These are phyloP conservation scores for Xestia xanthographa DNA, from an alignment of 2,888 invertebrate genomes.

Conservation along the genomic window DNA sequence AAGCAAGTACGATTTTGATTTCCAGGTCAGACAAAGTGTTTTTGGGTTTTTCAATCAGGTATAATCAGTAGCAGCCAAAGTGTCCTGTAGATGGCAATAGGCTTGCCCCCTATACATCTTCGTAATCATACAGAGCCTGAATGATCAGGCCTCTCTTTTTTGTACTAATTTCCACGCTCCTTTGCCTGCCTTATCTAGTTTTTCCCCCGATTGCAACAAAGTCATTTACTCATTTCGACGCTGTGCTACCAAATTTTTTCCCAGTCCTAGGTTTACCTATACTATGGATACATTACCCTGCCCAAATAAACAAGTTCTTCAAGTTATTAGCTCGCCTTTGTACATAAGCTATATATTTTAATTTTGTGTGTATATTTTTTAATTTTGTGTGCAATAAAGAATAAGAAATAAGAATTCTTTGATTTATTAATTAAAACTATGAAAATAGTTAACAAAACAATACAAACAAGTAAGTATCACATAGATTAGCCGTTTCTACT, in stretches of 20 bases:
- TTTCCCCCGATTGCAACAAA: neutral
- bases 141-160: too few species aligned
- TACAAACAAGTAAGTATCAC: constrained; percentile 12
- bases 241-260: neutral
- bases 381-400: too few species aligned
- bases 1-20: neutral
- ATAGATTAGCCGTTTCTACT: neutral
- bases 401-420: too few species aligned
- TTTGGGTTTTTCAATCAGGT: neutral
- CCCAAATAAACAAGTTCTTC: neutral
- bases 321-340: too few species aligned
- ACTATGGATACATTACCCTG: neutral
- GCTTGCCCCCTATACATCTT: neutral
- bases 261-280: neutral
- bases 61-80: neutral
- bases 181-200: neutral
- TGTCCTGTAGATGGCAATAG: neutral
- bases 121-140: neutral
- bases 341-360: too few species aligned
- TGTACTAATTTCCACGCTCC: neutral
- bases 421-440: neutral
- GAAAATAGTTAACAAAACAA: neutral
- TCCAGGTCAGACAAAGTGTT: neutral
- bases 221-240: too few species aligned
- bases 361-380: too few species aligned